Conservation (phyloP, 2,113 vertebrate species). For the Peromyscus leucopus region DNA sequence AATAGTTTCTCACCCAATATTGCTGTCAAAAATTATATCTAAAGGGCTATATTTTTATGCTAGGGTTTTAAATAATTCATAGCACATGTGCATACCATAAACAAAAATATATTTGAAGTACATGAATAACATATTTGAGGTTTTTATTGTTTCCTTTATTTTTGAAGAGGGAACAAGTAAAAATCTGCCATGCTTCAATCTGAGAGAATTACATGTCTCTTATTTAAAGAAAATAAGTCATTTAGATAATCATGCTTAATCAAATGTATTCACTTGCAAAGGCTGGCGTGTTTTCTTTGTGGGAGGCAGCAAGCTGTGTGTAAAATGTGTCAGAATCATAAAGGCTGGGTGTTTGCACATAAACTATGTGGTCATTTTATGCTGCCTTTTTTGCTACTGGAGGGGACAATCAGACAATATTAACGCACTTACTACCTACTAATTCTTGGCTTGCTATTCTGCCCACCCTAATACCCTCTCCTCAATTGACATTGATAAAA, state of each 20-base stretch:
- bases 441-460: not conserved
- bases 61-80: constrained; percentile 76
- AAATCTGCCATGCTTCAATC: constrained; percentile 75
- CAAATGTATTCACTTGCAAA: constrained; percentile 56
- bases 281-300: not conserved
- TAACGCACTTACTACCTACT: constrained; percentile 42
- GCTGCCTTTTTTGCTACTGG: not conserved
- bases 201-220: constrained; percentile 22
- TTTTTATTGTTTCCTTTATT: constrained; percentile 27
- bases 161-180: constrained; percentile 35
- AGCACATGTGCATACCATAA: constrained; percentile 48
- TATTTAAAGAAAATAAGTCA: constrained; percentile 69
- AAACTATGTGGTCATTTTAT: not conserved
- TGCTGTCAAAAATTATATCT: constrained; percentile 72
- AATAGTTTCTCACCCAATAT: constrained; percentile 79
- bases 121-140: not conserved
- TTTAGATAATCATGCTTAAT: constrained; percentile 66
- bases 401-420: not conserved
- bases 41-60: constrained; percentile 29
- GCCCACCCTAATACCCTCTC: not conserved
- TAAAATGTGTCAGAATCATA: not conserved
- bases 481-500: constrained; percentile 41
- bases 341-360: not conserved
- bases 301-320: not conserved
- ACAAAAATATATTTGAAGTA: constrained; percentile 73